Conservation (phyloP, 2,113 vertebrate genomes). For the Phasianus colchicus region DNA sequence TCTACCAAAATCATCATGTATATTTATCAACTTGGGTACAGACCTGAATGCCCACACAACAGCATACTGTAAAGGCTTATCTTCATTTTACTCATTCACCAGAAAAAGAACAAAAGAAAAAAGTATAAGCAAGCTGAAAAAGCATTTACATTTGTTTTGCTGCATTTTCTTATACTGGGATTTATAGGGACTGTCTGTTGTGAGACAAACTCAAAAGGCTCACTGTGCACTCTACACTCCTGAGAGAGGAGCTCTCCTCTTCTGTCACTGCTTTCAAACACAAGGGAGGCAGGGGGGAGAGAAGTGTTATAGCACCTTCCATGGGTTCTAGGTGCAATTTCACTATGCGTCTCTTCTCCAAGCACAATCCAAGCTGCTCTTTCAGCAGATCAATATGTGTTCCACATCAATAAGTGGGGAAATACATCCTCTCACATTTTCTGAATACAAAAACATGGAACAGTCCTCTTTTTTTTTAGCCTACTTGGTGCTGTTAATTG, state of each 20-base stretch:
- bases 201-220: conserved; percentile 31
- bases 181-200: conserved; percentile 13
- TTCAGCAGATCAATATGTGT: not conserved
- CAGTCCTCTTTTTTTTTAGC: not conserved
- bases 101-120: not conserved
- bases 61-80: not conserved
- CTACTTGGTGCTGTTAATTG: not conserved
- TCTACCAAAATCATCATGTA: not conserved
- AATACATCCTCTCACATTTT: not conserved
- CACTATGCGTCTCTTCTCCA: not conserved
- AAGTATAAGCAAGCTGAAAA: not conserved
- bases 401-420: not conserved
- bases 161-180: not conserved
- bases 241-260: not conserved
- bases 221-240: not conserved
- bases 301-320: not conserved
- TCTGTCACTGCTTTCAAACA: not conserved
- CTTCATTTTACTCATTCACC: not conserved
- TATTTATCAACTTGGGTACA: conserved; percentile 7
- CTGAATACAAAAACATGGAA: not conserved
- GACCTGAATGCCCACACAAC: conserved; percentile 1
- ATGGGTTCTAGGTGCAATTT: not conserved
- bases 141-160: not conserved
- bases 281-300: not conserved
- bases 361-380: not conserved